These are phyloP conservation scores for Biston betularia DNA, from an alignment of 2,888 invertebrate genomes.

Conservation along the genomic window DNA sequence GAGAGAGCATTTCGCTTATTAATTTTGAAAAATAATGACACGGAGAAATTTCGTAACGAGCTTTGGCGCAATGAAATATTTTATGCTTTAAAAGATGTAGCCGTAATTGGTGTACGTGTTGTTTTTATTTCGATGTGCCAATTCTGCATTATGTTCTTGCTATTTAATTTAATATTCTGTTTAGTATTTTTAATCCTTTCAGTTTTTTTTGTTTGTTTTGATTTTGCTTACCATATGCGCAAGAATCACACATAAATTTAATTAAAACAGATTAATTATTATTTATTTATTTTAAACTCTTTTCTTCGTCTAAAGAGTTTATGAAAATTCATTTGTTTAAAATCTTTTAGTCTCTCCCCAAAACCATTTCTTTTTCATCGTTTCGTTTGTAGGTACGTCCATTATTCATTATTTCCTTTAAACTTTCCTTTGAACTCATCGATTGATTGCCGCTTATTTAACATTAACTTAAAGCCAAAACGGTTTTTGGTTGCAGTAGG, in stretches of 20 bases:
- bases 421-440: slow-evolving; percentile 2
- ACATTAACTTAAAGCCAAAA: slow-evolving; percentile 18
- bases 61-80: slow-evolving; percentile 30
- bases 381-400: background rate
- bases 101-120: slow-evolving; percentile 17
- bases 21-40: slow-evolving; percentile 37
- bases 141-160: slow-evolving; percentile 12
- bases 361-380: background rate
- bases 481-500: slow-evolving; percentile 20
- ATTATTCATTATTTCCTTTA: slow-evolving; percentile 20
- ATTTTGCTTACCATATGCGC: background rate
- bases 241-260: background rate
- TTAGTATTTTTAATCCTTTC: slow-evolving; percentile 1
- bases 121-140: slow-evolving; percentile 25
- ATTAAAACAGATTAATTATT: background rate
- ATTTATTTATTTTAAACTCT: background rate
- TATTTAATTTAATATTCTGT: slow-evolving; percentile 6
- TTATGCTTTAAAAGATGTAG: slow-evolving; percentile 15
- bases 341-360: background rate
- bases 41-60: slow-evolving; percentile 42
- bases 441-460: slow-evolving; percentile 14
- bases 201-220: background rate
- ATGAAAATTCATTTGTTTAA: background rate
- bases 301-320: background rate
- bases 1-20: slow-evolving; percentile 29